A percentile compares a stretch with the other conserved stretches of the same genome.
These are phyloP conservation scores for Pantelozetes paolii DNA, from an alignment of 2,888 invertebrate species.

Conservation along the genomic window DNA sequence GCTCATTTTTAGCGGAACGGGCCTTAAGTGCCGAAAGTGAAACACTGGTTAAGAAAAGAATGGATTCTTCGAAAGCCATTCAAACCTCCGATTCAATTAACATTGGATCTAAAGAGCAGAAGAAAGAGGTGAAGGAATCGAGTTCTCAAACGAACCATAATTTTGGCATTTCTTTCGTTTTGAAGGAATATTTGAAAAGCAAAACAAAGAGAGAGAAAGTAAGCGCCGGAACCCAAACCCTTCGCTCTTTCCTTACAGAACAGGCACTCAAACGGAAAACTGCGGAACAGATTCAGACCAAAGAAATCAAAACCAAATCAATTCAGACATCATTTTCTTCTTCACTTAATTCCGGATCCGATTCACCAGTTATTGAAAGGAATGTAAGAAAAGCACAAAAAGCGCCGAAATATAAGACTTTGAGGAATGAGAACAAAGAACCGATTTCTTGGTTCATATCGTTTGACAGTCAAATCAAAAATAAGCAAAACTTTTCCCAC, in stretches of 20 bases:
- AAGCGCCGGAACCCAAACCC: neutral
- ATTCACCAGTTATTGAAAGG: neutral
- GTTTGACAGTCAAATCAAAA: neutral
- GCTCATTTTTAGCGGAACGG: slow-evolving; percentile 21
- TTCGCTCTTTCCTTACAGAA: slow-evolving; percentile 13
- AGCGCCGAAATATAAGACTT: neutral
- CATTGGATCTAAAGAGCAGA: neutral
- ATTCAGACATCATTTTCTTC: slow-evolving; percentile 2
- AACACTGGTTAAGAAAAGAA: neutral
- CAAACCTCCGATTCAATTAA: neutral
- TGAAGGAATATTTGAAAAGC: neutral
- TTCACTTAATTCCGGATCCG: neutral
- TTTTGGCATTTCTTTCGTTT: neutral
- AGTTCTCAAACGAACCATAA: neutral
- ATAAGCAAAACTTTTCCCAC: neutral
- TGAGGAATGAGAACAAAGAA: neutral
- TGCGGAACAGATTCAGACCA: neutral
- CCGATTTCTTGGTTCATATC: slow-evolving; percentile 34
- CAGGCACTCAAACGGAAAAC: slow-evolving; percentile 2
- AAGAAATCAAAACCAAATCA: neutral
- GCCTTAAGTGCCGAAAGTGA: neutral
- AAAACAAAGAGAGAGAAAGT: neutral
- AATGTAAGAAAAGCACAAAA: neutral
- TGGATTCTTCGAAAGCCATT: neutral
- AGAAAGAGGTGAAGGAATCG: slow-evolving; percentile 5